Conservation (phyloP, 2,113 vertebrate genomes). For the Ia io region DNA sequence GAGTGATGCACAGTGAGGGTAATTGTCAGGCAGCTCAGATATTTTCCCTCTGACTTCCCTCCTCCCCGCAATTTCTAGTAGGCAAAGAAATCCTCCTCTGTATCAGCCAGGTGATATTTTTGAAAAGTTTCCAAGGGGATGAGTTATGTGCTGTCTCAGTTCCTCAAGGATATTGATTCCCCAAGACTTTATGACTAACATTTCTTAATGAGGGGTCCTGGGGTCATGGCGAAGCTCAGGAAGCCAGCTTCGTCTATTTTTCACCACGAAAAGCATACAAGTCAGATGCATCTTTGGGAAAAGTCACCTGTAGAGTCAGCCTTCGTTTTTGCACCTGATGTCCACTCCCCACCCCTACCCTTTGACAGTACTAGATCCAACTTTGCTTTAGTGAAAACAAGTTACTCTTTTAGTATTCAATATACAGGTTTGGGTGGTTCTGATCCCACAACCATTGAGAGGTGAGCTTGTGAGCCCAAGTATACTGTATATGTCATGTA, state of each 20-base stretch:
- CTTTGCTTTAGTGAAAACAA: neutral
- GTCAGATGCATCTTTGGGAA: neutral
- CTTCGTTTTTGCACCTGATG: neutral
- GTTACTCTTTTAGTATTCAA: neutral
- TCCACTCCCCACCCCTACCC: accelerated
- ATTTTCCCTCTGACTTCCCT: neutral
- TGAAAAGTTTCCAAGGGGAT: slow-evolving; percentile 62
- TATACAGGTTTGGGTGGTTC: neutral
- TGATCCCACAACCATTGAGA: neutral
- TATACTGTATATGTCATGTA: neutral
- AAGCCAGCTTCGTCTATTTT: neutral
- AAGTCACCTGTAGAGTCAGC: neutral
- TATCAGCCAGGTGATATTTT: slow-evolving; percentile 36
- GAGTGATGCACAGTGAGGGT: slow-evolving; percentile 47
- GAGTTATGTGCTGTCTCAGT: slow-evolving; percentile 20
- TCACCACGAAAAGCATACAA: neutral
- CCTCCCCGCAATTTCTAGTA: slow-evolving; percentile 46
- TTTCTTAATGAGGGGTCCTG: neutral
- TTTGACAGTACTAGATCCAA: neutral
- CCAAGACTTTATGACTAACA: slow-evolving; percentile 14
- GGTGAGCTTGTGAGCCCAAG: neutral
- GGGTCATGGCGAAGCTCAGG: neutral
- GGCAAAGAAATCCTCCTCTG: slow-evolving; percentile 64
- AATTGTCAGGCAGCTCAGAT: slow-evolving; percentile 45
- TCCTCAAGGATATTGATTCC: slow-evolving; percentile 2